Conservation (phyloP, 1,140 invertebrate genomes). For the Tetragnatha versicolor region DNA sequence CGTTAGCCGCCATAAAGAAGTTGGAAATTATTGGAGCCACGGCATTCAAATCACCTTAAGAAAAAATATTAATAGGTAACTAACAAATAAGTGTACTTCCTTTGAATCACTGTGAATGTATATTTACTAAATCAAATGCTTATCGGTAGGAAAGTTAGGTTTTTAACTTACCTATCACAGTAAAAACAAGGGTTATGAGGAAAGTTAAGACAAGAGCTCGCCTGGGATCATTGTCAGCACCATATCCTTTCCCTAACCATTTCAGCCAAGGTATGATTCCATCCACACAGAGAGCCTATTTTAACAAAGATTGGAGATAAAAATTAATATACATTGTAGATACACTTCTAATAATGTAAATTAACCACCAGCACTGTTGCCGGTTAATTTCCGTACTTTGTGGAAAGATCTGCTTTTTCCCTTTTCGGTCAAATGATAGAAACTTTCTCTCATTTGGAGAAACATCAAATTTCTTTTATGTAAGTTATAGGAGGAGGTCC, state of each 20-base stretch:
- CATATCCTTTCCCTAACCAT: slow-evolving; percentile 93
- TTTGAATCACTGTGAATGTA: too few relatives aligned
- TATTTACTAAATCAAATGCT: too few relatives aligned
- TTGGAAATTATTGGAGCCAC: slow-evolving; percentile 95
- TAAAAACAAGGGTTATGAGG: slow-evolving; percentile 81
- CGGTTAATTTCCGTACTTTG: too few relatives aligned
- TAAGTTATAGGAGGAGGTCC: too few relatives aligned
- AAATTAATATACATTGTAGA: too few relatives aligned
- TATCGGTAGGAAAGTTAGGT: not conserved
- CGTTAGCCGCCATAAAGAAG: slow-evolving; percentile 96
- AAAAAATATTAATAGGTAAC: slow-evolving; percentile 69
- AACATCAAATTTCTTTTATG: too few relatives aligned
- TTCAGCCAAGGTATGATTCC: slow-evolving; percentile 92
- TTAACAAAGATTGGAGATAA: too few relatives aligned
- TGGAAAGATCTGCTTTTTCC: too few relatives aligned
- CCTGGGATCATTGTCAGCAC: slow-evolving; percentile 90
- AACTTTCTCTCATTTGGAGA: too few relatives aligned
- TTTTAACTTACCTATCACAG: slow-evolving; percentile 80
- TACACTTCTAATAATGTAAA: too few relatives aligned
- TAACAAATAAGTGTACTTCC: not conserved
- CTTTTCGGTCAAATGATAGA: too few relatives aligned
- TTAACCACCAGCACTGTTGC: too few relatives aligned
- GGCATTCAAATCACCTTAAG: slow-evolving; percentile 35
- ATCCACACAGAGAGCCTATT: slow-evolving; percentile 84
- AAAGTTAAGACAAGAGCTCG: slow-evolving; percentile 91